Evolutionary conservation across 2,888 invertebrate species (phyloP).

Genomic region (Megastigmus dorsalis): DNA sequence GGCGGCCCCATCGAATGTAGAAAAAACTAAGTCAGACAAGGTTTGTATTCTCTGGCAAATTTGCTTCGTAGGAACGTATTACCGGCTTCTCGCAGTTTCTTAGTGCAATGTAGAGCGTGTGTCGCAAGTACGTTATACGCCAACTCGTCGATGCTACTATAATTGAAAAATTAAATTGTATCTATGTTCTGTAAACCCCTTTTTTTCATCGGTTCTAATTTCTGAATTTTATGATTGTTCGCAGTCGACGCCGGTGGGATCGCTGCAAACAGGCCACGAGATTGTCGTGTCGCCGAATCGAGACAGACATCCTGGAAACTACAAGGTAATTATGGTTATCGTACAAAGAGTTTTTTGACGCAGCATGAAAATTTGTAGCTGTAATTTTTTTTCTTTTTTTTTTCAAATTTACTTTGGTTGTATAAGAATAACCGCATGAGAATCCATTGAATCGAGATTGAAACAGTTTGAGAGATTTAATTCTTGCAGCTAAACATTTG

Average conservation of each 20-base stretch:
- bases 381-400: conserved; percentile 46
- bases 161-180: conserved; percentile 46
- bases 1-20: conserved; percentile 90
- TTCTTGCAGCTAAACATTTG: conserved; percentile 33
- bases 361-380: conserved; percentile 67
- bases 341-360: background rate
- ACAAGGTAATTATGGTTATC: conserved; percentile 79
- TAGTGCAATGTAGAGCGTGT: conserved; percentile 14
- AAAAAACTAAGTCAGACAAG: conserved; percentile 91
- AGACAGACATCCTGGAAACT: conserved; percentile 87
- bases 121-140: conserved; percentile 63
- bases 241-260: conserved; percentile 95
- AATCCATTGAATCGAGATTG: conserved; percentile 44
- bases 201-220: conserved; percentile 32
- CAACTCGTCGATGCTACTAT: background rate
- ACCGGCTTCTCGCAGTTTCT: conserved; percentile 33
- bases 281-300: conserved; percentile 92
- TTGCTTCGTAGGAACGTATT: conserved; percentile 15
- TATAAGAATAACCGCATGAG: conserved; percentile 70
- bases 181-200: conserved; percentile 10
- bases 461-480: conserved; percentile 31
- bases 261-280: conserved; percentile 93
- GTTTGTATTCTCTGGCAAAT: conserved; percentile 76
- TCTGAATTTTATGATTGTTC: conserved; percentile 67
- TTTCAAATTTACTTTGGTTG: conserved; percentile 58